These are phyloP conservation scores for Drosophila macrospina DNA, from an alignment of 2,888 invertebrate species.

Conservation along the genomic window DNA sequence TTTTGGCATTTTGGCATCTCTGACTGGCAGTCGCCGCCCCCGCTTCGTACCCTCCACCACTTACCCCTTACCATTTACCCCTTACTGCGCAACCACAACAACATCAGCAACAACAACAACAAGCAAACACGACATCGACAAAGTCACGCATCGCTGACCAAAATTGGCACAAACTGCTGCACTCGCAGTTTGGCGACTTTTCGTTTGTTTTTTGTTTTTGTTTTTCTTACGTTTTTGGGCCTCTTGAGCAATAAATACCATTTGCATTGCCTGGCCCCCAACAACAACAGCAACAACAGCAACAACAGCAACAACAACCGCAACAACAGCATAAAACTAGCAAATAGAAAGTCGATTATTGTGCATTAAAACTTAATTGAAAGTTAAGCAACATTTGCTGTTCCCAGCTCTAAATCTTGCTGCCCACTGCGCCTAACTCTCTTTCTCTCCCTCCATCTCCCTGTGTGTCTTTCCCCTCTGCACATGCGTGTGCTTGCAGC, in stretches of 20 bases:
- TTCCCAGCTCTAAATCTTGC: constrained; percentile 10
- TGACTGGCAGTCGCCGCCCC: constrained; percentile 58
- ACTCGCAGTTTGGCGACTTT: constrained; percentile 55
- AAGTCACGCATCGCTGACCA: constrained; percentile 80
- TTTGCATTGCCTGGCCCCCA: constrained; percentile 65
- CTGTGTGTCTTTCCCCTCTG: no score
- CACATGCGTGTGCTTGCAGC: neutral
- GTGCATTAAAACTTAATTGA: constrained; percentile 58
- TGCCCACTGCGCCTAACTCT: neutral
- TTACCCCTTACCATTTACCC: no score
- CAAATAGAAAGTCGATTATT: constrained; percentile 62
- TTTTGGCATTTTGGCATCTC: constrained; percentile 79
- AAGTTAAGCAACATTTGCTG: constrained; percentile 46
- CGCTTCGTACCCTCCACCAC: constrained; percentile 4
- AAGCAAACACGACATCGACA: constrained; percentile 72
- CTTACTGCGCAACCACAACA: constrained; percentile 5
- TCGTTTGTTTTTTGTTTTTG: no score
- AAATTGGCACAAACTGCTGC: constrained; percentile 73
- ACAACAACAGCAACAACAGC: constrained; percentile 36
- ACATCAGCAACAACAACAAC: constrained; percentile 37
- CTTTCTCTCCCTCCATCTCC: no score
- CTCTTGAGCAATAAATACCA: constrained; percentile 75
- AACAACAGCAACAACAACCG: constrained; percentile 26
- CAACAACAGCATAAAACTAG: constrained; percentile 19
- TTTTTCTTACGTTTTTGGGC: constrained; percentile 39